Percentiles rank a stretch among this genome's conserved stretches.
phyloP scores from a whole-genome alignment of 2,797 vertebrate species.

The Geotrypetes seraphini region DNA sequence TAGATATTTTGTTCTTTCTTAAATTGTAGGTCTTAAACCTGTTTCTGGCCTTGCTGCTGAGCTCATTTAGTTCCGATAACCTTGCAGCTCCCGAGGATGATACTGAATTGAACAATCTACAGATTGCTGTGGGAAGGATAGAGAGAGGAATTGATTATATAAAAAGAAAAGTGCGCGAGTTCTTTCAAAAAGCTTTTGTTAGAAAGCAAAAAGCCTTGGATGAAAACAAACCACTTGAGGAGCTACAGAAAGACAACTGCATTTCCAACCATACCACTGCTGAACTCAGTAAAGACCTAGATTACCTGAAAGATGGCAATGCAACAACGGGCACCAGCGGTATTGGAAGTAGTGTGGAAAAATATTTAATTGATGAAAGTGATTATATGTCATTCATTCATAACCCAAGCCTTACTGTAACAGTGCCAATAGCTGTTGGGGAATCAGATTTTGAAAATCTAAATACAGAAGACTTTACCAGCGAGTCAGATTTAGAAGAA shows the following conservation, averaged over 20 bases:
- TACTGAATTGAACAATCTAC: constrained; percentile 84
- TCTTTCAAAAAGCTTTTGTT: constrained; percentile 60
- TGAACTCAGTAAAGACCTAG: constrained; percentile 81
- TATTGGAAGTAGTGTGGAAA: constrained; percentile 77
- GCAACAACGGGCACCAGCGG: constrained; percentile 73
- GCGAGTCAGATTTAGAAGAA: constrained; percentile 71
- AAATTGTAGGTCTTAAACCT: constrained; percentile 81
- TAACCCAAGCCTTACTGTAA: constrained; percentile 79
- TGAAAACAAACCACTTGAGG: constrained; percentile 70
- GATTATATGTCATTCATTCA: constrained; percentile 89
- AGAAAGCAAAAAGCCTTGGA: constrained; percentile 51
- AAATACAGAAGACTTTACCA: constrained; percentile 93
- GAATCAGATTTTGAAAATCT: constrained; percentile 94
- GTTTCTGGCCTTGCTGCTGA: constrained; percentile 91
- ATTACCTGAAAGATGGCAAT: constrained; percentile 67
- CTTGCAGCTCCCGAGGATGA: constrained; percentile 74
- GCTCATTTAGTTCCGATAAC: constrained; percentile 95
- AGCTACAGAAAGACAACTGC: constrained; percentile 70
- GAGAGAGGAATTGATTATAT: constrained; percentile 63
- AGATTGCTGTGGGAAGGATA: constrained; percentile 81
- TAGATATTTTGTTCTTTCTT: constrained; percentile 3
- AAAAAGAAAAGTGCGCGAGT: constrained; percentile 58
- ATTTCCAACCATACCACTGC: constrained; percentile 71
- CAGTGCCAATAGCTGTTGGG: constrained; percentile 83
- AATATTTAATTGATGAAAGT: constrained; percentile 69